A percentile compares a stretch with the other conserved stretches of the same genome.
These are phyloP conservation scores for Accipiter virgatus DNA, from an alignment of 2,113 vertebrate genomes.

Conservation along the genomic window DNA sequence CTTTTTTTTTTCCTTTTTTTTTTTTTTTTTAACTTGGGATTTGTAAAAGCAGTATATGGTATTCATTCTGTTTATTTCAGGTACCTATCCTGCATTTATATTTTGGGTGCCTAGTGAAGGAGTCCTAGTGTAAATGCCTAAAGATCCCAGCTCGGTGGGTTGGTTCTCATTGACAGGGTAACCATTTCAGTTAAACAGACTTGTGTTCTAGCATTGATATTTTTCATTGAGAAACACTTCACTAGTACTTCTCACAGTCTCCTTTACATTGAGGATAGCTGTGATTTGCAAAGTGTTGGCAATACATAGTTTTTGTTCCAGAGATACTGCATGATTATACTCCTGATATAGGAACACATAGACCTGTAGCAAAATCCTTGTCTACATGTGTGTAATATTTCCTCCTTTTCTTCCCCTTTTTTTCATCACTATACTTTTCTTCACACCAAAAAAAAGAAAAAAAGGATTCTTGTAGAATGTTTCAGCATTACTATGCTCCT, in stretches of 20 bases:
- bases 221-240: neutral
- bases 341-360: neutral
- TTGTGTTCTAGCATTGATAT: neutral
- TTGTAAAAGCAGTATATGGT: neutral
- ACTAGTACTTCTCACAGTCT: neutral
- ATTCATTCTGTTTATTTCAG: neutral
- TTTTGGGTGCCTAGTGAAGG: neutral
- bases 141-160: neutral
- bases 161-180: neutral
- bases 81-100: neutral
- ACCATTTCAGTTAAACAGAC: neutral
- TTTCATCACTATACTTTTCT: neutral
- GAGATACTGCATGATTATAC: neutral
- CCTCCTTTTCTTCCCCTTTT: neutral
- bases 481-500: neutral
- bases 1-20: neutral
- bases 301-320: neutral
- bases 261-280: neutral
- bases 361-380: neutral
- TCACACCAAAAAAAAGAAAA: neutral
- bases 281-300: neutral
- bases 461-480: neutral
- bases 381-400: neutral
- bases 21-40: neutral
- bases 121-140: neutral